These are phyloP conservation scores for Gracilinanus agilis DNA, from an alignment of 2,113 vertebrate species.

Conservation along the genomic window DNA sequence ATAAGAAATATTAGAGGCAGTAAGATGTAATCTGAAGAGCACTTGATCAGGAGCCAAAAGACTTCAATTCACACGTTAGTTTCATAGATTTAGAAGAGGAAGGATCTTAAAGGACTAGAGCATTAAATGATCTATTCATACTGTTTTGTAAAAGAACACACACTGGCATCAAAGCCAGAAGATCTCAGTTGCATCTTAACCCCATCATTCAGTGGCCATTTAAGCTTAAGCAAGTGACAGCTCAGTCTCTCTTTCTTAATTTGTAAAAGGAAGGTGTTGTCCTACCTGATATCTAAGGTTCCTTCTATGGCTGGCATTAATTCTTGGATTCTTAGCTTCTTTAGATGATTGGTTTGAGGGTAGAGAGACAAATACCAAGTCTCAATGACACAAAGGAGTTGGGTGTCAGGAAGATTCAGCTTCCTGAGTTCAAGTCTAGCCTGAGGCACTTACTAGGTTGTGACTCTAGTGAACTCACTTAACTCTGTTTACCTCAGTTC, in stretches of 20 bases:
- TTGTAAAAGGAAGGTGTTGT: not conserved
- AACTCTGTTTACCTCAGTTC: too few relatives aligned
- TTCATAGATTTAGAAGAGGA: not conserved
- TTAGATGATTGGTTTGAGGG: not conserved
- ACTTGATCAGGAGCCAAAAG: not conserved
- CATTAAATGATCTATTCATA: not conserved
- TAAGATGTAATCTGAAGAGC: not conserved
- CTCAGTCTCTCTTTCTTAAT: too few relatives aligned
- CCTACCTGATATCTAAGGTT: not conserved
- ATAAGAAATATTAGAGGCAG: not conserved
- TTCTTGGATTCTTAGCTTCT: not conserved
- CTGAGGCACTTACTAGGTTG: too few relatives aligned
- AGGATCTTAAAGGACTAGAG: not conserved
- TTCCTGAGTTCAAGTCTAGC: too few relatives aligned
- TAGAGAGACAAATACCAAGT: not conserved
- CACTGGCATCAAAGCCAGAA: not conserved
- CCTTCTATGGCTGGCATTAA: not conserved
- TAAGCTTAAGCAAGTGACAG: too few relatives aligned
- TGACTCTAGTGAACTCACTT: too few relatives aligned
- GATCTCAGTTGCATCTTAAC: not conserved
- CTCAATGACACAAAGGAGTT: too few relatives aligned
- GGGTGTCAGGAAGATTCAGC: too few relatives aligned
- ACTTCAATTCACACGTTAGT: not conserved
- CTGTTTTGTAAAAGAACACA: too few relatives aligned
- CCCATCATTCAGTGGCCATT: too few relatives aligned